phyloP scores from a whole-genome alignment of 2,113 vertebrate species.

The Channa maculata region DNA sequence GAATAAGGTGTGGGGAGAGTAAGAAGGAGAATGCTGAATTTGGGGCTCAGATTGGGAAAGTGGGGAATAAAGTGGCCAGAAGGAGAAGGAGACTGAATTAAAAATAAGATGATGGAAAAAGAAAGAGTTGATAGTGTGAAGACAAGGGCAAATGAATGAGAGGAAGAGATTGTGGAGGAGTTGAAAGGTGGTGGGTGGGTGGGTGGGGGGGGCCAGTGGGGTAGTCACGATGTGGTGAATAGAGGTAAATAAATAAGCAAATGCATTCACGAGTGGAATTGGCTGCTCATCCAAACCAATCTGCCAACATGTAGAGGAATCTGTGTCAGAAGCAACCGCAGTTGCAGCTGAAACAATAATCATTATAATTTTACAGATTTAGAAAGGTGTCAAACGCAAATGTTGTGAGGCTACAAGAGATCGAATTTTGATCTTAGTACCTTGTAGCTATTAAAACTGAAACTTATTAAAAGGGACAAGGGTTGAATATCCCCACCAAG shows the following conservation, averaged over 20 bases:
- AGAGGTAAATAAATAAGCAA: conserved; percentile 50
- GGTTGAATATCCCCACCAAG: conserved; percentile 43
- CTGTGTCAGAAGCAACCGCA: conserved; percentile 10
- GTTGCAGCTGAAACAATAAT: neutral
- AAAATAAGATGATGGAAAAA: conserved; percentile 30
- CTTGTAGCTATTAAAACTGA: conserved; percentile 30
- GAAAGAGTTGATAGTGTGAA: conserved; percentile 18
- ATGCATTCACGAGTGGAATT: conserved; percentile 67
- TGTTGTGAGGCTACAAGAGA: conserved; percentile 6
- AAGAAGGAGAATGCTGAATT: conserved; percentile 58
- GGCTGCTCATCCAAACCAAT: conserved; percentile 70
- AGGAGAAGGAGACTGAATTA: conserved; percentile 45
- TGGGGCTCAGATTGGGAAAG: conserved; percentile 32
- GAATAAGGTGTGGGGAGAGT: conserved; percentile 38
- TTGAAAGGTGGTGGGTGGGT: conserved; percentile 4
- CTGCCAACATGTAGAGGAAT: conserved; percentile 53
- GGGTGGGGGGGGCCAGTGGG: conserved; percentile 12
- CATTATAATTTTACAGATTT: conserved; percentile 19
- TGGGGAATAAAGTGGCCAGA: conserved; percentile 36
- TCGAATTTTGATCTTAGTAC: conserved; percentile 25
- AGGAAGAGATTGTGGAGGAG: conserved; percentile 15
- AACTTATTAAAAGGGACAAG: conserved; percentile 42
- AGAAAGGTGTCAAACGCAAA: conserved; percentile 16
- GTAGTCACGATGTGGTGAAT: conserved; percentile 32
- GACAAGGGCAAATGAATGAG: conserved; percentile 42